Base-by-base conservation (phyloP, 1,140 invertebrate genomes). In the Chironomus striatipennis region DNA sequence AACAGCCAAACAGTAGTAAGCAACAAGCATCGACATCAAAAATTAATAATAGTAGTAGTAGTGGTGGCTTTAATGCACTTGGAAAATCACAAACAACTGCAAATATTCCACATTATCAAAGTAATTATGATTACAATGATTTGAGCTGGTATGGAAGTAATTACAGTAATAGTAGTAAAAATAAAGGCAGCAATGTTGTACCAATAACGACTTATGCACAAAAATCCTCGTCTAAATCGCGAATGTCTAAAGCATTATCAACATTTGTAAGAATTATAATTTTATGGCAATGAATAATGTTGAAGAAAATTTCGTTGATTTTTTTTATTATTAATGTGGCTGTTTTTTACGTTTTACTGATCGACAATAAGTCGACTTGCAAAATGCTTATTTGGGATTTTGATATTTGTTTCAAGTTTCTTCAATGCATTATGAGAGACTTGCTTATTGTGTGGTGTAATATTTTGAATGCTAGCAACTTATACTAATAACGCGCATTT, bases 221-320 rank as follows among this genome's bases (percentile, higher is more conserved):
- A 75, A 77, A 81, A 76, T 80, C 81, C 76, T 77, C 81, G 7
- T 42, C 24, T 77, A 81, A 80, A 78, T 82, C 81, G 78, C 81
- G 81, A 80, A 82, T 82, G 82, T 80, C 81, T 81, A 82, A 81
- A 79, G 81, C 81, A 77, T 80, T 81, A 77, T 81, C 80, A 78
- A 80, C 81, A 77, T 82, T 82, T 81, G 81, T 82, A 82, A 82
- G 81, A 79, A 70, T 20, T 21, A 9, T 17, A 18, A 20, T 5
- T 34, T 34, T n/a, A n/a, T n/a, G n/a, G n/a, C n/a, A n/a, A n/a
- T n/a, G n/a, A n/a, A n/a, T n/a, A n/a, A n/a, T n/a, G n/a, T n/a
- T 34, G 24, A 34, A 34, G 24, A 34, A 5, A 34, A 34, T 34
- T 34, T 34, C 5, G 24, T n/a, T 34, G 24, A 34, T 5, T 34